Conservation (phyloP, 2,797 vertebrate genomes). For the Myiotriccus ornatus region DNA sequence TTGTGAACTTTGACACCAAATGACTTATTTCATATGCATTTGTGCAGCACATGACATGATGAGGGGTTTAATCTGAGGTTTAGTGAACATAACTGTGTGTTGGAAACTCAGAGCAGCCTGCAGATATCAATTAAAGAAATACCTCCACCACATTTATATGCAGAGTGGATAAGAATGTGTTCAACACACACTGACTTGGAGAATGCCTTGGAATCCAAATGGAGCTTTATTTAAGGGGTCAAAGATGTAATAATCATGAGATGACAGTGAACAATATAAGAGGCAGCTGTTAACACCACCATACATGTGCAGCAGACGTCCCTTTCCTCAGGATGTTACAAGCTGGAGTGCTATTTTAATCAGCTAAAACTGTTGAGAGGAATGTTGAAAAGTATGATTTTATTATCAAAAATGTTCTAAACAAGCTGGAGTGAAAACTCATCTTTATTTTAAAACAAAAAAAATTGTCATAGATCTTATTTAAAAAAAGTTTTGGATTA, state of each 20-base stretch:
- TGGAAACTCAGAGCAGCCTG: neutral
- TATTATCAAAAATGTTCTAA: conserved; percentile 16
- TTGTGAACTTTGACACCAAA: conserved; percentile 8
- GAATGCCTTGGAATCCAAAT: neutral
- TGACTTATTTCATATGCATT: neutral
- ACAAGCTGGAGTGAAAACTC: neutral
- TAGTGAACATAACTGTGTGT: neutral
- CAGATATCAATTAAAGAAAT: neutral
- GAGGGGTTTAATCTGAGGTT: neutral
- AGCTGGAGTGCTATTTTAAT: conserved; percentile 29
- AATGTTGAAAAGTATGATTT: neutral
- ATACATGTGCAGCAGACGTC: neutral
- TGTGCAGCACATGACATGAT: neutral
- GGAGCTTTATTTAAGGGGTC: neutral
- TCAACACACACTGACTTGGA: neutral
- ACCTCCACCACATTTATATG: neutral
- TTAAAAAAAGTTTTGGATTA: neutral
- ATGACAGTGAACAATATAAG: neutral
- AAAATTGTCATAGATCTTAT: neutral
- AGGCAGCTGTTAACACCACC: neutral
- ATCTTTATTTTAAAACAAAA: neutral
- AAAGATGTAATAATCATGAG: neutral
- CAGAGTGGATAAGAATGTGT: neutral
- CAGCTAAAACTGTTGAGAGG: neutral
- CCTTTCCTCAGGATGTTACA: conserved; percentile 4